Conservation (phyloP, 2,113 vertebrate species). For the Zeus faber region DNA sequence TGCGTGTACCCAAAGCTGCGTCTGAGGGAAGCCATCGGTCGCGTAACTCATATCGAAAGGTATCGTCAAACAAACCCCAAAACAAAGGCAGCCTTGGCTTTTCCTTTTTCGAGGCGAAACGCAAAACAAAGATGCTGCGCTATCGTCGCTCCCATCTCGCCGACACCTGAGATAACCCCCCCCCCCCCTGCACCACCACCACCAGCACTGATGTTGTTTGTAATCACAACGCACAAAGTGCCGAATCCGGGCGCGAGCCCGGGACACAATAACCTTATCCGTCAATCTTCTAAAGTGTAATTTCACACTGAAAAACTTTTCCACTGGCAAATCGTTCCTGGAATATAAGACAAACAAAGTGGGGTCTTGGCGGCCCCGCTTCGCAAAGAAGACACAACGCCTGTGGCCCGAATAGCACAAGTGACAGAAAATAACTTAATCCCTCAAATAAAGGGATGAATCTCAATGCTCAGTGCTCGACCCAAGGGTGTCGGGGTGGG, state of each 20-base stretch:
- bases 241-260: constrained; percentile 41
- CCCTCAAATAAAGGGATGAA: constrained; percentile 71
- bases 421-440: constrained; percentile 72
- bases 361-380: constrained; percentile 52
- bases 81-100: too few species aligned
- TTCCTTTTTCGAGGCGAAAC: too few species aligned
- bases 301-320: constrained; percentile 41
- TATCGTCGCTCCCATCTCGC: constrained; percentile 44
- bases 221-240: constrained; percentile 65
- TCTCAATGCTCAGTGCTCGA: constrained; percentile 68
- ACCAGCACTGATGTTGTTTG: too few species aligned
- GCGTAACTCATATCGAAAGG: too few species aligned
- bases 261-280: constrained; percentile 60
- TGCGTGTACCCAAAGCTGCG: too few species aligned
- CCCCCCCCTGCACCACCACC: constrained; percentile 14
- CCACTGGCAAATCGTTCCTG: constrained; percentile 39
- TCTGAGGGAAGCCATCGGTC: too few species aligned
- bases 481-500: constrained; percentile 44
- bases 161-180: constrained; percentile 54
- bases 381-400: constrained; percentile 75
- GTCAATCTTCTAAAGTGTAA: constrained; percentile 62
- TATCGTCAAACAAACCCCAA: too few species aligned
- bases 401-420: constrained; percentile 69
- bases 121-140: constrained; percentile 49
- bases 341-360: constrained; percentile 10